These are phyloP conservation scores for Cettia cetti DNA, from an alignment of 2,113 vertebrate species.

Conservation along the genomic window DNA sequence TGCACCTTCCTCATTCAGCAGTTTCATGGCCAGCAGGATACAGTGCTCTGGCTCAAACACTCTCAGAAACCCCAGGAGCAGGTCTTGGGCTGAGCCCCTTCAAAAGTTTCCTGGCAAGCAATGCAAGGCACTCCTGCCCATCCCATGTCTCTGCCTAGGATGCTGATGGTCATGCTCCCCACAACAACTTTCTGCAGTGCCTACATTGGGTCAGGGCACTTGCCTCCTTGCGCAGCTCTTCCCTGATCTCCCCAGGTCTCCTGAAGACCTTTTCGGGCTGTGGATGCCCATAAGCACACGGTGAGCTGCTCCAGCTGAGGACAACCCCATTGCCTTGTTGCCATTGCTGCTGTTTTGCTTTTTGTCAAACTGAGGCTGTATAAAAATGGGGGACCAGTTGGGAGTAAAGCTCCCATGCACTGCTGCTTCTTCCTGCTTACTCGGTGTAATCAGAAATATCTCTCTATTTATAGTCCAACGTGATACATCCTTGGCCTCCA, in stretches of 20 bases:
- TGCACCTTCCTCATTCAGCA: background rate
- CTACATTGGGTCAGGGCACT: background rate
- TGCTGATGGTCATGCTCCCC: background rate
- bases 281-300: fast-evolving
- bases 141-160: background rate
- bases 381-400: background rate
- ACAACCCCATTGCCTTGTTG: background rate
- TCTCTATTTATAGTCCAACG: background rate
- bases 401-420: background rate
- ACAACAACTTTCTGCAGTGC: background rate
- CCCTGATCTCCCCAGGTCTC: background rate
- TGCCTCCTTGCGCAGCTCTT: background rate
- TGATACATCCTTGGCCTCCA: background rate
- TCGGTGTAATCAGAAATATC: background rate
- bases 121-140: fast-evolving
- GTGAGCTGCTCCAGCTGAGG: background rate
- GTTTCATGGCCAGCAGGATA: background rate
- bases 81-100: background rate
- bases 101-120: background rate
- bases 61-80: background rate
- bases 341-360: background rate
- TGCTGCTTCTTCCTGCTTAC: background rate
- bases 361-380: background rate
- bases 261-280: background rate
- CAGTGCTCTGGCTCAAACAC: background rate